Base-by-base conservation (phyloP, 2,797 vertebrate genomes). In the Ficedula albicollis region DNA sequence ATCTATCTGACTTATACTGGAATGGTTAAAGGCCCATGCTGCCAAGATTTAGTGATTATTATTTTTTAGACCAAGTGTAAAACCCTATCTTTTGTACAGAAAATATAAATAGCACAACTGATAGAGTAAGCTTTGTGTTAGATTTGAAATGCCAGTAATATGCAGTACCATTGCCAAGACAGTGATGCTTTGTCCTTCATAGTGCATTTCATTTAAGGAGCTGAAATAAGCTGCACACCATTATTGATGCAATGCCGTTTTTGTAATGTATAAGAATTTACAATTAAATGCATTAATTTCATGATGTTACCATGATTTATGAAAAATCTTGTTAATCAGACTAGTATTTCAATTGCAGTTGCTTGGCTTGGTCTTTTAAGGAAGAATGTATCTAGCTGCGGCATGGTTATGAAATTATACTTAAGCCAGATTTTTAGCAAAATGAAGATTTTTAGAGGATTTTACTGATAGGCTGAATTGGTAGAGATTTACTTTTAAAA, bases 211-310 rank as follows among this genome's bases (percentile, higher is more conserved):
- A 77, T 92, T 48, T 87, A 38, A 74, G 32, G 55, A 69, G 29
- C 74, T 90, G 70, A 94, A 92, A 80, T 76, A 64, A 84, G 14
- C 74, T 79, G 54, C 83, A 20, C 36, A 19, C 46, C 22, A 48
- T 89, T 94, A 84, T 68, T 81, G 62, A 77, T 87, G 46, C 68
- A 91, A 62, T 87, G 83, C 30, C 32, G 67, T 84, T 27, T 32
- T 68, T 90, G 68, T 79, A 36, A 5, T 51, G 51, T 84, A 63
- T 64, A 54, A 94, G 81, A 96, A 90, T 66, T 89, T 95, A 83
- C 5, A 93, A 96, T 94, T 83, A 44, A 89, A 34, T 92, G 84
- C 94, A 74, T 91, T 97, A 90, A 96, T 97, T 95, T 78, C 73
- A 44, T 85, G 90, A 55, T 67, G 56, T 90, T 94, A 81, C 32